A percentile compares a stretch with the other conserved stretches of the same genome.
Conservation (phyloP, 2,888 invertebrate genomes). For the Chironomus riparius region DNA sequence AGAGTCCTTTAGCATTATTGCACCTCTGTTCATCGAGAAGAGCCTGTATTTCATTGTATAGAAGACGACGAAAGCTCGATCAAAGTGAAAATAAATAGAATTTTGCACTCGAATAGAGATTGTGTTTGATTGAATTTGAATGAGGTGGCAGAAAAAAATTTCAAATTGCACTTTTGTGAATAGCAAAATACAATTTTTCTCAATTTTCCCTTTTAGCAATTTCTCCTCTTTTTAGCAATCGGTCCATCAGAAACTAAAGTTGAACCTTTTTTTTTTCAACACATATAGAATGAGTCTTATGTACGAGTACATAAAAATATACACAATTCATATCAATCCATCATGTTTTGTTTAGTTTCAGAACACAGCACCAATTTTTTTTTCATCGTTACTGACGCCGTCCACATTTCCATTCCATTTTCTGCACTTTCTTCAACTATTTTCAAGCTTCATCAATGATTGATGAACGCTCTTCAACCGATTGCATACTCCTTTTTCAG, state of each 20-base stretch:
- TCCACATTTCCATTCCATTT: conserved; percentile 1
- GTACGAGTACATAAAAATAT: not conserved
- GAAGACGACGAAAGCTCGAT: no score
- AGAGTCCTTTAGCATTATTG: no score
- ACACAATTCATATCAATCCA: conserved; percentile 22
- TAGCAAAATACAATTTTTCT: not conserved
- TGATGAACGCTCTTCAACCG: conserved; percentile 4
- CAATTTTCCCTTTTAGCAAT: not conserved
- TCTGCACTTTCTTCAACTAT: not conserved
- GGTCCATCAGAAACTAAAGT: conserved; percentile 2
- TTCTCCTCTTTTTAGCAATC: not conserved
- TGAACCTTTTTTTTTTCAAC: conserved; percentile 4
- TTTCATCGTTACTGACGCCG: not conserved
- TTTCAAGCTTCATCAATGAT: conserved; percentile 25
- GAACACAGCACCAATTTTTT: not conserved
- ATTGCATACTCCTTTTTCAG: not conserved
- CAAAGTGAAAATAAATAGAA: not conserved
- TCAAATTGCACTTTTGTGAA: conserved; percentile 16
- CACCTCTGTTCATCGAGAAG: no score
- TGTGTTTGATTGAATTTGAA: conserved; percentile 18
- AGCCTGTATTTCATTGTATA: no score
- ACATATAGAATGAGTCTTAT: not conserved
- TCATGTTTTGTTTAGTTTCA: conserved; percentile 24
- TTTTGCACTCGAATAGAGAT: conserved; percentile 1
- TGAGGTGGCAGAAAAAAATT: conserved; percentile 9